phyloP scores from a whole-genome alignment of 2,888 invertebrate genomes.

The Drosophila subsilvestris region DNA sequence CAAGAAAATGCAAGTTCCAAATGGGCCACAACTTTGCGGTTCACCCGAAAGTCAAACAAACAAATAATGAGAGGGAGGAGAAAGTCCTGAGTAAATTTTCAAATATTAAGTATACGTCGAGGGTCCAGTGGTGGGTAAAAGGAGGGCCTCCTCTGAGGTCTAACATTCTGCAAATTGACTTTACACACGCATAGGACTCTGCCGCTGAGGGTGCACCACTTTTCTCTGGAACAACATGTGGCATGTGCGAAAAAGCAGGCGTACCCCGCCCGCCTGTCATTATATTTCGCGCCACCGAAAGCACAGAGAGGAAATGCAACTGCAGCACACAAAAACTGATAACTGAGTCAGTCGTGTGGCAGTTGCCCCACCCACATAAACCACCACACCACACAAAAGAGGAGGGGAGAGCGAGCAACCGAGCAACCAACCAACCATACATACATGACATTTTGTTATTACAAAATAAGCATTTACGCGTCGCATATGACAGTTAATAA shows the following conservation, averaged over 20 bases:
- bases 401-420: conserved; percentile 47
- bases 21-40: conserved; percentile 33
- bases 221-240: conserved; percentile 48
- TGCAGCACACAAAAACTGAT: conserved; percentile 47
- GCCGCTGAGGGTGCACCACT: conserved; percentile 1
- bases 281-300: conserved; percentile 70
- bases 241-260: conserved; percentile 73
- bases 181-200: conserved; percentile 65
- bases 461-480: conserved; percentile 79
- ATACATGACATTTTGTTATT: conserved; percentile 77
- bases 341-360: conserved; percentile 66
- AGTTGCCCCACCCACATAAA: conserved; percentile 28
- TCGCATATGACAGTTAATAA: conserved; percentile 79
- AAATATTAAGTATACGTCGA: conserved; percentile 64
- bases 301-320: conserved; percentile 38
- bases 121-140: neutral
- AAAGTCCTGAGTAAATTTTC: conserved; percentile 8
- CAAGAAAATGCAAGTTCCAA: conserved; percentile 22
- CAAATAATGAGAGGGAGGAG: neutral
- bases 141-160: conserved; percentile 19
- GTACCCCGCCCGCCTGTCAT: conserved; percentile 66
- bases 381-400: neutral
- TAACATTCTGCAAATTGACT: conserved; percentile 76
- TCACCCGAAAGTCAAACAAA: conserved; percentile 12
- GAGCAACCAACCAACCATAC: conserved; percentile 50